Conservation (phyloP, 2,113 vertebrate species). For the Piprites chloris region DNA sequence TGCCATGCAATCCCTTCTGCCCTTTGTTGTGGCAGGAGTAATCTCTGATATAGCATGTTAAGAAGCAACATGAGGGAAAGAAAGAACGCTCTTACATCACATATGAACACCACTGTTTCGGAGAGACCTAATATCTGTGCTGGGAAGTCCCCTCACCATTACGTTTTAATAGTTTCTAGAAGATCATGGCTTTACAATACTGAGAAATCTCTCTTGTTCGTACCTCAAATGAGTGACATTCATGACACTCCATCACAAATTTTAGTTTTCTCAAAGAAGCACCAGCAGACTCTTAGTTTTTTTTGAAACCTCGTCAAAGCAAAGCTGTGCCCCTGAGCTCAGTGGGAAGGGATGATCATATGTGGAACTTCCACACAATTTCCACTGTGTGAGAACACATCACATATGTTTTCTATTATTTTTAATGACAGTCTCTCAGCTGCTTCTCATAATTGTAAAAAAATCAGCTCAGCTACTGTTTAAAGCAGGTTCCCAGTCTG, state of each 20-base stretch:
- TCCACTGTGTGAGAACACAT: neutral
- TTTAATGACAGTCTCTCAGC: conserved; percentile 22
- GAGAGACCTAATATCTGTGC: neutral
- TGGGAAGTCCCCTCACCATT: neutral
- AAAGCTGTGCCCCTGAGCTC: neutral
- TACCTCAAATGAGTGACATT: neutral
- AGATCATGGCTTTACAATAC: neutral
- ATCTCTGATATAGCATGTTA: neutral
- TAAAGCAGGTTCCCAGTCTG: neutral
- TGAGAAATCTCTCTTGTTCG: neutral
- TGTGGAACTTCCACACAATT: neutral
- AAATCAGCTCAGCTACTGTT: neutral
- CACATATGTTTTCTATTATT: conserved; percentile 23
- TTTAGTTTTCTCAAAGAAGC: neutral
- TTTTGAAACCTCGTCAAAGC: neutral
- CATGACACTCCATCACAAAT: neutral
- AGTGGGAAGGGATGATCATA: neutral
- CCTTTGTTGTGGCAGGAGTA: neutral
- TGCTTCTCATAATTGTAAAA: neutral
- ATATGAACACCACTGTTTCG: neutral
- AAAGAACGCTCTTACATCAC: neutral
- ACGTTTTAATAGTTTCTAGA: neutral
- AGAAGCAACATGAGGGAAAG: neutral
- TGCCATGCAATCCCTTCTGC: neutral
- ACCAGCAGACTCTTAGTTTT: neutral